Evolutionary conservation across 2,797 vertebrate genomes (phyloP).

Genomic region (Channa striata): DNA sequence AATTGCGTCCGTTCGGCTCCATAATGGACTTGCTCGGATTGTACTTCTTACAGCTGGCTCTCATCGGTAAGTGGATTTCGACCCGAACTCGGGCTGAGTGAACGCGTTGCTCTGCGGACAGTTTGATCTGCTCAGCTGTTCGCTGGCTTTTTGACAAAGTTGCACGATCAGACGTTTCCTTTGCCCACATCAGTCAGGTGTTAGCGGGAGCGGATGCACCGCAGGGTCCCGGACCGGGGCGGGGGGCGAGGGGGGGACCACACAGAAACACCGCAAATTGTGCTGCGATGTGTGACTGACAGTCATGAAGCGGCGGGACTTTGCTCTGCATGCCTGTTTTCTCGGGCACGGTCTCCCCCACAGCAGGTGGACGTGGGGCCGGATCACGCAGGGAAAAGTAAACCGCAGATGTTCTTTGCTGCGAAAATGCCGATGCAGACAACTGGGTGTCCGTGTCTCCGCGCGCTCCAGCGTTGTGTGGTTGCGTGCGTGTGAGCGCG

Average conservation of each 20-base stretch:
- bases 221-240: conserved; percentile 1
- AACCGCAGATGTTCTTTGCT: conserved; percentile 1
- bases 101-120: conserved; percentile 13
- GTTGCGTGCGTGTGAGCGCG: background rate
- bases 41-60: conserved; percentile 79
- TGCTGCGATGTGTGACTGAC: conserved; percentile 19
- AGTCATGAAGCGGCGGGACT: conserved; percentile 17
- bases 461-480: background rate
- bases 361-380: background rate
- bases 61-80: conserved; percentile 75
- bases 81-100: conserved; percentile 43
- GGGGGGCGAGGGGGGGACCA: conserved; percentile 16
- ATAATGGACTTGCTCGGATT: conserved; percentile 80
- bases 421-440: conserved; percentile 49
- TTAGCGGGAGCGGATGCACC: background rate
- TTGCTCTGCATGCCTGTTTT: conserved; percentile 8
- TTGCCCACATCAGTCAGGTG: background rate
- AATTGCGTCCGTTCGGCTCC: conserved; percentile 66
- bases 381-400: background rate
- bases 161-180: conserved; percentile 12
- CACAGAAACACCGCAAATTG: conserved; percentile 20
- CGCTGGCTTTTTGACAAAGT: conserved; percentile 43
- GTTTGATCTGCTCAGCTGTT: conserved; percentile 6
- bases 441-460: conserved; percentile 52
- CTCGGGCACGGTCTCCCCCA: too few species aligned